Evolutionary conservation across 2,888 invertebrate genomes (phyloP).

Genomic region (Petrolisthes cinctipes): DNA sequence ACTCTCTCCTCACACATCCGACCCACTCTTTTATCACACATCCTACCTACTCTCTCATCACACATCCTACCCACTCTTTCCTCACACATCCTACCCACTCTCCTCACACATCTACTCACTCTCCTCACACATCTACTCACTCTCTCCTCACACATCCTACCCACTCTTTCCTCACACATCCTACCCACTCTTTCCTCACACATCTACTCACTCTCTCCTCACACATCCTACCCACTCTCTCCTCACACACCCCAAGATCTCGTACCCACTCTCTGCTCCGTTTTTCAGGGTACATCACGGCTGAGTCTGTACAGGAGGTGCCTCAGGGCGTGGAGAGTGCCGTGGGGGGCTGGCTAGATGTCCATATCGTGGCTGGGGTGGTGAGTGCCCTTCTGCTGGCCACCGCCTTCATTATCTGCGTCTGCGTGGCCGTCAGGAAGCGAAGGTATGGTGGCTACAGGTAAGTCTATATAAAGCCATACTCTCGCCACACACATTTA

Average conservation of each 20-base stretch:
- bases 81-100: not conserved
- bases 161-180: not conserved
- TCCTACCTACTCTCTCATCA: not conserved
- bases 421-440: conserved; percentile 55
- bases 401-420: conserved; percentile 60
- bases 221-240: no score
- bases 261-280: not conserved
- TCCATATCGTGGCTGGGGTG: conserved; percentile 61
- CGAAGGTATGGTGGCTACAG: conserved; percentile 52
- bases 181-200: not conserved
- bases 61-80: not conserved
- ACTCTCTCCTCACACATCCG: not conserved
- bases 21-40: not conserved
- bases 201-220: not conserved
- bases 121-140: not conserved
- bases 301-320: conserved; percentile 57
- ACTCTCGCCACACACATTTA: not conserved
- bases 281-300: conserved; percentile 30
- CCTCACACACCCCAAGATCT: no score
- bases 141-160: not conserved
- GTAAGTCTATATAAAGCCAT: conserved; percentile 12
- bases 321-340: conserved; percentile 8
- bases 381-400: conserved; percentile 64
- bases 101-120: no score
- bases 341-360: conserved; percentile 54